Evolutionary conservation across 2,113 vertebrate species (phyloP).

Genomic region (Menura novaehollandiae): DNA sequence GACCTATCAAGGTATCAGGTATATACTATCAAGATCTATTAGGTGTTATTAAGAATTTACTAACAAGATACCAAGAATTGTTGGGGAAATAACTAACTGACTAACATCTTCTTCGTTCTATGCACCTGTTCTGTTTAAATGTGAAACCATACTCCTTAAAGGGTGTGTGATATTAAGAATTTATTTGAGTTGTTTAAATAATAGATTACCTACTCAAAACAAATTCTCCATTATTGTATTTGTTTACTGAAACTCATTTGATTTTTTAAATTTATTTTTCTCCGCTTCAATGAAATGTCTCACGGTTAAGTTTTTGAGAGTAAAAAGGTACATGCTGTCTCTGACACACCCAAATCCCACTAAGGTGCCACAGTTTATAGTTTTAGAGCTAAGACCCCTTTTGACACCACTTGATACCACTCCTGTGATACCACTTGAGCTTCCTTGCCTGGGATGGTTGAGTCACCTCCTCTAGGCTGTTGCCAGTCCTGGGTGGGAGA

Average conservation of each 20-base stretch:
- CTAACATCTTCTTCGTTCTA: not conserved
- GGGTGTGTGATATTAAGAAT: not conserved
- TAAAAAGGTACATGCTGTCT: not conserved
- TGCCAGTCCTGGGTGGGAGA: not conserved
- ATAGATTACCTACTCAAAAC: not conserved
- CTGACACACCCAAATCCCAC: not conserved
- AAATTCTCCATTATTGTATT: not conserved
- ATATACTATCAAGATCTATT: not conserved
- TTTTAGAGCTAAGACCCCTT: not conserved
- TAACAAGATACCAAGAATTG: not conserved
- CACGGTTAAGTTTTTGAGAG: not conserved
- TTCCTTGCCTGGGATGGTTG: not conserved
- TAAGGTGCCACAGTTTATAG: not conserved
- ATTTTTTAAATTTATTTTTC: not conserved
- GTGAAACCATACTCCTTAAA: not conserved
- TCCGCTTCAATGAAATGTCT: not conserved
- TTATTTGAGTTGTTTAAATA: not conserved
- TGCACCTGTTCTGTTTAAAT: not conserved
- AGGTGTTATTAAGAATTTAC: not conserved
- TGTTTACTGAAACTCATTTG: not conserved
- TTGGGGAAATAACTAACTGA: not conserved
- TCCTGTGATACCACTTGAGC: not conserved
- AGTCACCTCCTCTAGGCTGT: not conserved
- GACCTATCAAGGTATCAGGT: not conserved
- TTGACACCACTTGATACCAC: not conserved